Base-by-base conservation (phyloP, 2,113 vertebrate genomes). In the Bubo scandiacus region DNA sequence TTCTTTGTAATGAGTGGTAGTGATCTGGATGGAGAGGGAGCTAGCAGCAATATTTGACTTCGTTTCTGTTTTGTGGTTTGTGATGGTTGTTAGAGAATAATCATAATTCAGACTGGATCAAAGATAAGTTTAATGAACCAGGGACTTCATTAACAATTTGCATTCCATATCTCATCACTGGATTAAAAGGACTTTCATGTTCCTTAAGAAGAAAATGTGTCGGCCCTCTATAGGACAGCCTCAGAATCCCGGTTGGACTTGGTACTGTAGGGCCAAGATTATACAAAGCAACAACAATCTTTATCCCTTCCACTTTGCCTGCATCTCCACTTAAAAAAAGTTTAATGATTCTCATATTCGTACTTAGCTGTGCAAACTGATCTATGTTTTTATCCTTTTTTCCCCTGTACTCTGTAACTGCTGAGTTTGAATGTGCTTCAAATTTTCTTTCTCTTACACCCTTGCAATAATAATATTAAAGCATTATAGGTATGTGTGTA, bases 141-240 rank as follows among this genome's bases (percentile, higher is more conserved):
- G 66, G 45, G 88, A 80, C 40, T 86, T 87, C 34, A 79, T 81
- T 72, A 95, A 68, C 40, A 91, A 94, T 95, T 95, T 78, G 22
- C 62, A 61, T 91, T 94, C 73, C 22, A 9, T 75, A 68, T 96
- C 40, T 88, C 36, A 54, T 25, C 47, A 85, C 34, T 70, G 74
- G n/a, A 80, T 87, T 94, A 89, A 85, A 95, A 95, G 49, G 11
- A 34, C 88, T 94, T 95, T 88, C 52, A 91, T 87, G 57, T 95
- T 94, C 71, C 78, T 88, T 70, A 52, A 92, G 77, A 65, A 89
- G 68, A 95, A 95, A 93, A 92, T 90, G 2, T 84, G 68, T 81
- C 1, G 3, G 34, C 61, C 57, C 77, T 92, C 80, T 32, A n/a
- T 72, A 97, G 88, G 57, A 75, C 68, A 89, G 30, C 22, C 38